Conservation (phyloP, 2,888 invertebrate genomes). For the Aphrophora alni region DNA sequence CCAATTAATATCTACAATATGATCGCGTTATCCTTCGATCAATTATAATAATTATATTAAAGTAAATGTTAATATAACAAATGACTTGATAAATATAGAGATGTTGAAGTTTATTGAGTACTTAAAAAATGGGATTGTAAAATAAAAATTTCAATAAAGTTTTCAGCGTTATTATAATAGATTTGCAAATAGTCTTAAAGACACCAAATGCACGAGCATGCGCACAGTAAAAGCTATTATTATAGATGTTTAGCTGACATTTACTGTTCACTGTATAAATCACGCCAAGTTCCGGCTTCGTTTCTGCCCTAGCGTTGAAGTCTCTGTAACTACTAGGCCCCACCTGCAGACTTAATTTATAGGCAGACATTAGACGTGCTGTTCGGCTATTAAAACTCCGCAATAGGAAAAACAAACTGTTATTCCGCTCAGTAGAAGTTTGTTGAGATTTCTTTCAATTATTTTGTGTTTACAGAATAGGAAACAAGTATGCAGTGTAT, state of each 20-base stretch:
- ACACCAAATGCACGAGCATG: background rate
- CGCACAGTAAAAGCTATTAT: background rate
- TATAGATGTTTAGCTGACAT: background rate
- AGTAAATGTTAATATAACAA: background rate
- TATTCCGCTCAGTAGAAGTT: too few relatives aligned
- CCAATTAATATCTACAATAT: background rate
- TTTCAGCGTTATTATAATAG: background rate
- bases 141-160: background rate
- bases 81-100: background rate
- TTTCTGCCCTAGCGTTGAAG: background rate
- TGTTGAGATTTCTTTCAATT: too few relatives aligned
- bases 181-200: background rate
- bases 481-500: too few relatives aligned
- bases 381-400: background rate
- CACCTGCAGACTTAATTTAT: constrained; percentile 2
- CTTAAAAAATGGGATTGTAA: background rate
- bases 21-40: background rate
- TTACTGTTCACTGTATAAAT: background rate
- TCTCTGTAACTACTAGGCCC: background rate
- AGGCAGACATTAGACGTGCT: background rate
- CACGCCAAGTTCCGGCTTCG: background rate
- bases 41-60: background rate
- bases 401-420: background rate
- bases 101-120: background rate
- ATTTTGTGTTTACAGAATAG: too few relatives aligned